Base-by-base conservation (phyloP, 1,140 invertebrate genomes). In the Hyposmocoma kahamanoa region DNA sequence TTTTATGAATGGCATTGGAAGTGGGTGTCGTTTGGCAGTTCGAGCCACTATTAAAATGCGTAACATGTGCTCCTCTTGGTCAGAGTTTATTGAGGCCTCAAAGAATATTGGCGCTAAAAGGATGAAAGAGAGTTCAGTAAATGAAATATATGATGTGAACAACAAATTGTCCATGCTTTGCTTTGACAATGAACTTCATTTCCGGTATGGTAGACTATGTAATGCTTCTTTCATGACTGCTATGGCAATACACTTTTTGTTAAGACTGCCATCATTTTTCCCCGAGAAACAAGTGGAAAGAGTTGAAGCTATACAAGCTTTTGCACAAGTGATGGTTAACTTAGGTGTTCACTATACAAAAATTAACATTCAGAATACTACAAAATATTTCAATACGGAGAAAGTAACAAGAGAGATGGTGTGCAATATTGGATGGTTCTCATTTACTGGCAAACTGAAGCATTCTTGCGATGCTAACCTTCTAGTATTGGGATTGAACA, bases 241-340 rank as follows among this genome's bases (percentile, higher is more conserved):
- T n/a, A 21, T 13, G 1, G 17, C 64, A 20, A 17, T 70, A 6
- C 22, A 58, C 32, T 36, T 53, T 28, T 15, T 70, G 26, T 47
- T 34, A 6, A 22, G 41, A 22, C 34, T 58, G 10, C 44, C 57
- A 30, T 41, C 19, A 13, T 70, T 60, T 48, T 54, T 62, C 3
- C 59, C 63, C 6, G 20, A 32, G 0, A 22, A 46, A 21, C 19
- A n/a, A 8, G 10, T 36, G 2, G 47, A 60, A n/a, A 56, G 39
- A 36, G 13, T 50, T 18, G 22, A 34, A 21, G 60, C 60, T 22
- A 44, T 50, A 2, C 22, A 32, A 15, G 55, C 56, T 11, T 8
- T 62, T 22, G 56, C 26, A 15, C 41, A 50, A 34, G 41, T 62
- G 3, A 56, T 70, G 54, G 60, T 70, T 56, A 55, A 53, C 39